Percentiles rank a stretch among this genome's conserved stretches.
Conservation (phyloP, 2,888 invertebrate genomes). For the Patella pellucida region DNA sequence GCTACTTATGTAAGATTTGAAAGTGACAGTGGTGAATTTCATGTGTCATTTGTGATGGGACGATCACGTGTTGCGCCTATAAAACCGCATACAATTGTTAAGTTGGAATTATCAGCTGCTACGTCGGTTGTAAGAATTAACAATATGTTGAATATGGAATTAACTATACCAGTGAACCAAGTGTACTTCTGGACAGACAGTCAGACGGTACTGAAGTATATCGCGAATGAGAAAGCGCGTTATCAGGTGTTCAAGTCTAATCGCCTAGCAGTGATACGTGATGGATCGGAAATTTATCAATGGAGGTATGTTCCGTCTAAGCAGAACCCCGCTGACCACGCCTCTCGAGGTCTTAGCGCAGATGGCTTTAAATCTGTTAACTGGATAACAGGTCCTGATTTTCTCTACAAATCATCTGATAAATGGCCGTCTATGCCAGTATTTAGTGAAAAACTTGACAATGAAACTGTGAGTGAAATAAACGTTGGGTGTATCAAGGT, state of each 20-base stretch:
- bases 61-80: conserved; percentile 34
- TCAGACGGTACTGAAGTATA: conserved; percentile 41
- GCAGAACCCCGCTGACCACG: conserved; percentile 45
- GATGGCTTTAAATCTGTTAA: neutral
- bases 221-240: conserved; percentile 38
- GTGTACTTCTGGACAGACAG: conserved; percentile 43
- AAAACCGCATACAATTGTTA: conserved; percentile 33
- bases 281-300: conserved; percentile 33
- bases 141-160: conserved; percentile 27
- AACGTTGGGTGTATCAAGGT: neutral
- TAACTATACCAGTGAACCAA: conserved; percentile 16
- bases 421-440: neutral
- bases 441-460: conserved; percentile 1
- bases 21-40: neutral
- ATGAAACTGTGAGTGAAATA: conserved; percentile 4
- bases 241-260: conserved; percentile 48
- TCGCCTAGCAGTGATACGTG: conserved; percentile 41
- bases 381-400: conserved; percentile 33
- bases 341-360: conserved; percentile 35
- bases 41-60: conserved; percentile 23
- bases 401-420: neutral
- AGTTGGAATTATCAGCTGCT: conserved; percentile 39
- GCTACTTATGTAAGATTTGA: conserved; percentile 7
- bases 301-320: conserved; percentile 39
- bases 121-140: conserved; percentile 37